Conservation (phyloP, 2,113 vertebrate genomes). For the Chaetodon auriga region DNA sequence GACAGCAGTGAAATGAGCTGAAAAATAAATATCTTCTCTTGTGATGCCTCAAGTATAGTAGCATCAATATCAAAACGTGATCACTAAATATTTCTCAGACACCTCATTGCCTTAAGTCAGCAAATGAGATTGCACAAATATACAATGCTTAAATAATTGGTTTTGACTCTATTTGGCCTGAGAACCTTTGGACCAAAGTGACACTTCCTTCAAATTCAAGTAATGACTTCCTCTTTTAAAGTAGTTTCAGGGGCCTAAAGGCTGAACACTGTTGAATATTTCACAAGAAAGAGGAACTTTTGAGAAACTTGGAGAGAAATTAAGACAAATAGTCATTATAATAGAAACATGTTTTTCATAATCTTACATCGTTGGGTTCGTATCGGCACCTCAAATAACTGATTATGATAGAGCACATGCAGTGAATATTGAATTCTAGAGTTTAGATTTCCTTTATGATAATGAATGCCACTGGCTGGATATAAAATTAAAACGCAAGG, state of each 20-base stretch:
- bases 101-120: not conserved
- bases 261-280: not conserved
- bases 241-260: not conserved
- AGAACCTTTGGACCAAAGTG: not conserved
- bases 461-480: constrained; percentile 1
- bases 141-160: not conserved
- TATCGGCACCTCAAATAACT: not conserved
- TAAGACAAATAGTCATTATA: not conserved
- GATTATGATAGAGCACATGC: not conserved
- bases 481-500: constrained; percentile 12
- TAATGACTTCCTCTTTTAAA: not conserved
- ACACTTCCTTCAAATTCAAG: not conserved
- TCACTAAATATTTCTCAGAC: constrained; percentile 1
- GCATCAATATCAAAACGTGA: not conserved
- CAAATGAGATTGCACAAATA: not conserved
- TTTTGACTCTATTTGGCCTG: not conserved
- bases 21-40: not conserved
- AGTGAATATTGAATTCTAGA: constrained; percentile 11
- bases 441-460: constrained; percentile 14
- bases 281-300: not conserved
- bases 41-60: not conserved
- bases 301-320: not conserved
- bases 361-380: constrained; percentile 6
- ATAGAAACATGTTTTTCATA: not conserved
- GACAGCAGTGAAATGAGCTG: not conserved